Evolutionary conservation across 2,888 invertebrate species (phyloP).

Genomic region (Vannuccia rotundouncinata): DNA sequence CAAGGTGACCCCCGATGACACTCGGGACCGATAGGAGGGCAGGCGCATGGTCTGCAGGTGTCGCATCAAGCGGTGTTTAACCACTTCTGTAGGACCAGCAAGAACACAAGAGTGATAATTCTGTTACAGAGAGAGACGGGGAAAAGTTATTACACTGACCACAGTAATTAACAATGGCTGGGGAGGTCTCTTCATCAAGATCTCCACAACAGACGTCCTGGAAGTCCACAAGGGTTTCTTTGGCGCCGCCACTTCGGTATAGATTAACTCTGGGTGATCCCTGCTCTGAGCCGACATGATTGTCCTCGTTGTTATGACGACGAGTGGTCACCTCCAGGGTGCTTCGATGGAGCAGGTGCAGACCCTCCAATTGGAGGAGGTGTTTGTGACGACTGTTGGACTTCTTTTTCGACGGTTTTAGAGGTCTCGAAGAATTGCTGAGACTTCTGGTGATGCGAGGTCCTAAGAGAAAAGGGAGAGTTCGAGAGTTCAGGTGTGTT

Average conservation of each 20-base stretch:
- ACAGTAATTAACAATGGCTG: neutral
- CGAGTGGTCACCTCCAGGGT: neutral
- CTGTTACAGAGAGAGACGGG: too few species aligned
- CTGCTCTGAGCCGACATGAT: too few species aligned
- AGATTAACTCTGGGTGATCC: too few species aligned
- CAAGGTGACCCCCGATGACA: neutral
- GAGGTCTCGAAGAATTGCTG: neutral
- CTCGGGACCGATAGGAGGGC: neutral
- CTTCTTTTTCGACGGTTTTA: neutral
- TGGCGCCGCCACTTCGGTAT: conserved; percentile 1
- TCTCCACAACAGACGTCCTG: neutral
- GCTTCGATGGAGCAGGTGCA: neutral
- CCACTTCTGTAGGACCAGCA: neutral
- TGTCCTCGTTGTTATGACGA: too few species aligned
- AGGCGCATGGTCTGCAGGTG: neutral
- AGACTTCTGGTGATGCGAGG: neutral
- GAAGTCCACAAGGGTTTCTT: neutral
- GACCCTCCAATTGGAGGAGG: conserved; percentile 1
- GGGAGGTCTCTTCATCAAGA: neutral
- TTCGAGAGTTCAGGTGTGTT: neutral
- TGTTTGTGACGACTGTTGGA: neutral
- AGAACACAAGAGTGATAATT: too few species aligned
- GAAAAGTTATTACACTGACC: too few species aligned
- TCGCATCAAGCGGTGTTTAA: neutral
- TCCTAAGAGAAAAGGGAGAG: neutral